phyloP scores from a whole-genome alignment of 1,140 invertebrate species.

The Theocolax elegans region DNA sequence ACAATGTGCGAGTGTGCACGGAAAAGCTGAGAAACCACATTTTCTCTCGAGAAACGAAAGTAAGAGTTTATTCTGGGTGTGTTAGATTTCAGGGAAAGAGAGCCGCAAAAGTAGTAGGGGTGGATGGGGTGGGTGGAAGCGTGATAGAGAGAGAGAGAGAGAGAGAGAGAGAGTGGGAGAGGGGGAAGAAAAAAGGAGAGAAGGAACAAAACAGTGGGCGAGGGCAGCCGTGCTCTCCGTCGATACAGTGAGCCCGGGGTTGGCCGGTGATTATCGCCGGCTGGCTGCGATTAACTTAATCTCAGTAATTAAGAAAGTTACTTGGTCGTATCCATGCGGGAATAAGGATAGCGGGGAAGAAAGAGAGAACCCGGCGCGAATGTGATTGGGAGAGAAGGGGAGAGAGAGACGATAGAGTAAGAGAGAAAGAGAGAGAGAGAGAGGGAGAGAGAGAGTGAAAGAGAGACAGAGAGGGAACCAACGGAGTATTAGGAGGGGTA shows the following conservation, averaged over 20 bases:
- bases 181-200: background rate
- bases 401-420: no score
- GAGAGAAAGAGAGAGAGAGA: constrained; percentile 38
- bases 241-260: constrained; percentile 35
- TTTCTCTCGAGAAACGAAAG: constrained; percentile 12
- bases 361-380: constrained; percentile 14
- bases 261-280: constrained; percentile 60
- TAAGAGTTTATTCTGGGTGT: constrained; percentile 7
- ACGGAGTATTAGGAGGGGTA: background rate
- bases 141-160: background rate
- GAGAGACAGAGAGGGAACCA: background rate
- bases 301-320: constrained; percentile 67
- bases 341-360: constrained; percentile 48
- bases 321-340: constrained; percentile 59
- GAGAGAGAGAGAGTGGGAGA: background rate
- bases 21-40: constrained; percentile 6
- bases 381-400: constrained; percentile 27
- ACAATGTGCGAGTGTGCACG: background rate
- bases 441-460: background rate
- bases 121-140: background rate
- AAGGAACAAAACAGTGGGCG: constrained; percentile 24
- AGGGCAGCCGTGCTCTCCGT: constrained; percentile 26
- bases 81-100: constrained; percentile 20
- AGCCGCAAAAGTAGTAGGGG: background rate
- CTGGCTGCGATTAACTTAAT: constrained; percentile 65